A percentile compares a stretch with the other conserved stretches of the same genome.
Conservation (phyloP, 1,140 invertebrate genomes). For the Eufriesea mexicana region DNA sequence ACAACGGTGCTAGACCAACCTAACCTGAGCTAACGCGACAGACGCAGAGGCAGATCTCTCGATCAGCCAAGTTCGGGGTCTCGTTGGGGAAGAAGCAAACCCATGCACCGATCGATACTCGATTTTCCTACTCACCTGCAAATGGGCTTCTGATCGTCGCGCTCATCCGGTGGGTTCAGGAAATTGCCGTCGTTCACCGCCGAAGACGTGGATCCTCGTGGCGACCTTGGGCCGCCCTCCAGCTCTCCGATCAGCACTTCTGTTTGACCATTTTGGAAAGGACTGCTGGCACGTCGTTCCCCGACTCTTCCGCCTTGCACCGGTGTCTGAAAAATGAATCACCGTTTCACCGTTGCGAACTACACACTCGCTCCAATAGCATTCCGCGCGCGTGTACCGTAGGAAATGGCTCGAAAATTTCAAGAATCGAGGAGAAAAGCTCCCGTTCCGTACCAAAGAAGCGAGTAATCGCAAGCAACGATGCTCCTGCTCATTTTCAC, state of each 20-base stretch:
- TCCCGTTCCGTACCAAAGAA: neutral
- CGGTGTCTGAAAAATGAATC: slow-evolving; percentile 57
- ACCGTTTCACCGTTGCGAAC: neutral
- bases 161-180: slow-evolving; percentile 73
- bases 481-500: neutral
- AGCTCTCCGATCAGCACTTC: slow-evolving; percentile 87
- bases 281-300: slow-evolving; percentile 84
- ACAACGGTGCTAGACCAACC: no score
- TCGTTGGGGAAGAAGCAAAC: neutral
- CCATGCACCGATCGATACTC: neutral
- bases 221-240: slow-evolving; percentile 81
- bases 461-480: neutral
- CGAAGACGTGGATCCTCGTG: slow-evolving; percentile 80
- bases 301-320: slow-evolving; percentile 67
- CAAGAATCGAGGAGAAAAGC: neutral
- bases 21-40: no score
- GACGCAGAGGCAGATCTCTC: no score
- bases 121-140: slow-evolving; percentile 71
- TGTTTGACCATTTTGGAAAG: slow-evolving; percentile 88
- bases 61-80: no score
- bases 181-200: slow-evolving; percentile 77
- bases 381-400: no score
- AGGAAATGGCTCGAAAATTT: neutral
- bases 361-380: no score
- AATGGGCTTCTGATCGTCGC: slow-evolving; percentile 79